These are phyloP conservation scores for Zaprionus gabonicus DNA, from an alignment of 1,140 invertebrate genomes.

Conservation along the genomic window DNA sequence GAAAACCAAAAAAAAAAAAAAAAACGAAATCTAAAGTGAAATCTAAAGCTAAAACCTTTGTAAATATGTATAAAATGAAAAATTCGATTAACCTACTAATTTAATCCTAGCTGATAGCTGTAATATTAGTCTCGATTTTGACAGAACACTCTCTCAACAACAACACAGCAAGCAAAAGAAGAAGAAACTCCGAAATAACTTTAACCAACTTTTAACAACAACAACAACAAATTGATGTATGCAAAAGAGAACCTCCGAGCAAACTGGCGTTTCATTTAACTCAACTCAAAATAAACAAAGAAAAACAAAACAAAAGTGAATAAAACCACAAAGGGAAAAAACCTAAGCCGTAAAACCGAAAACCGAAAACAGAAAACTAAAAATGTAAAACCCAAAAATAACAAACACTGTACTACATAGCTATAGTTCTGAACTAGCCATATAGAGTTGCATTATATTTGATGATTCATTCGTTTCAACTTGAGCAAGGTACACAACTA, in stretches of 20 bases:
- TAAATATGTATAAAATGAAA: slow-evolving; percentile 68
- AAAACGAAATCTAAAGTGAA: slow-evolving; percentile 14
- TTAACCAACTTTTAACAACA: slow-evolving; percentile 13
- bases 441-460: slow-evolving; percentile 66
- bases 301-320: slow-evolving; percentile 28
- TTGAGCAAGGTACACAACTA: slow-evolving; percentile 61
- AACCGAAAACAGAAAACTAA: slow-evolving; percentile 13
- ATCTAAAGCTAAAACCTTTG: slow-evolving; percentile 53
- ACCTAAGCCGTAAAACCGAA: background rate
- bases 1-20: slow-evolving; percentile 25
- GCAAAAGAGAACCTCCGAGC: slow-evolving; percentile 68
- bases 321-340: slow-evolving; percentile 18
- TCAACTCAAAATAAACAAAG: slow-evolving; percentile 43
- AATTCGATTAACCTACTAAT: slow-evolving; percentile 49
- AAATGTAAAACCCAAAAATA: slow-evolving; percentile 24
- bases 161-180: slow-evolving; percentile 16
- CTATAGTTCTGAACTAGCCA: slow-evolving; percentile 68
- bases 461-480: slow-evolving; percentile 48
- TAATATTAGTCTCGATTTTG: slow-evolving; percentile 72
- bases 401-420: slow-evolving; percentile 68
- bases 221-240: slow-evolving; percentile 41
- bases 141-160: slow-evolving; percentile 20
- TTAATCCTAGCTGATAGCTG: slow-evolving; percentile 73
- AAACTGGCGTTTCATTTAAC: slow-evolving; percentile 79
- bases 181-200: slow-evolving; percentile 15